Base-by-base conservation (phyloP, 2,113 vertebrate genomes). In the Phocoena sinus region DNA sequence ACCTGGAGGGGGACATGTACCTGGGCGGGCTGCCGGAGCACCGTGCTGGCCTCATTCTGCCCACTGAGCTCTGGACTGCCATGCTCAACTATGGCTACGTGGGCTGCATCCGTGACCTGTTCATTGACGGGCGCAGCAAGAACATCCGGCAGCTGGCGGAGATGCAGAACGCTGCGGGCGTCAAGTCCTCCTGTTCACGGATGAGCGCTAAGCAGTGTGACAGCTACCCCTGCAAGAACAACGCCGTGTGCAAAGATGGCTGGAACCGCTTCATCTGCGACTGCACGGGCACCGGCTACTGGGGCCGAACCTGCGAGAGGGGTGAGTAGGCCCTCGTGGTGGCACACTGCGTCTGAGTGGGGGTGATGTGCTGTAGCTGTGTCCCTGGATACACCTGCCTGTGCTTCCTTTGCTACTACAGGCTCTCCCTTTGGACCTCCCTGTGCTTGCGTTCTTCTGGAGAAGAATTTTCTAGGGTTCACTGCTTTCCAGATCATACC, bases 201-300 rank as follows among this genome's bases (percentile, higher is more conserved):
- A 95, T 99, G 91, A 99, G 98, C 65, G 99, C 99, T 56, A 99
- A 99, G 95, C 99, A 99, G 97, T 99, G 99, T 0, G 99, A 99
- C 98, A 99, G 99, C 97, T 99, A 98, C 97, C 99, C 99, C 0
- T 99, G 99, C 60, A 99, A 99, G 98, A 99, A 99, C 97, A 99
- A 99, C 0, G 99, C 99, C 0, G 96, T 98, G 36, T 99, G 99
- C 96, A 99, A 99, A 97, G 99, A 99, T 0, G 99, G 99, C 50
- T 99, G 99, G 99, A 99, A 99, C 98, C 99, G 99, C 96, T 99
- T 99, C 97, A 98, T 99, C 89, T 99, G 99, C 0, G 99, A 99
- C 98, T 99, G 99, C 95, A 99, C 99, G 0, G 99, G 99, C 89
- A 99, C 99, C 0, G 99, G 99, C 88, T 99, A 99, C 73, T 99